Percentiles rank a stretch among this genome's conserved stretches.
These are phyloP conservation scores for Cyanoramphus novaezelandiae DNA, from an alignment of 2,113 vertebrate genomes.

Conservation along the genomic window DNA sequence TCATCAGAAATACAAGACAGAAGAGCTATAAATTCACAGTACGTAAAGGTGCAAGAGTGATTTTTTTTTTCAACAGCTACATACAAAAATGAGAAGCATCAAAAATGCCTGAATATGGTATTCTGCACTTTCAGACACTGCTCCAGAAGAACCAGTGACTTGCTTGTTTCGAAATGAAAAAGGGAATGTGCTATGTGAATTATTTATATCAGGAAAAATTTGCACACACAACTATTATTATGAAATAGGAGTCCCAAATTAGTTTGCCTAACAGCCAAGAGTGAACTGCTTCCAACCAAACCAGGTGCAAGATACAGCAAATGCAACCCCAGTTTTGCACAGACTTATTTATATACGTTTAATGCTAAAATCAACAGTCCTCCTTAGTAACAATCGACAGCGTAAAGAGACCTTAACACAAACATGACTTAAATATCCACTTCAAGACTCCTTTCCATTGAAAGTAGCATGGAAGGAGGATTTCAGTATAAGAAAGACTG, in stretches of 20 bases:
- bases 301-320: not conserved
- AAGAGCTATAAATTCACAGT: not conserved
- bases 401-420: not conserved
- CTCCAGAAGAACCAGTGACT: not conserved
- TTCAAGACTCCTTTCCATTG: not conserved
- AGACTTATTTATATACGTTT: not conserved
- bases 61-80: not conserved
- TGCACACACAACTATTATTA: not conserved
- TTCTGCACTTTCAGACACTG: not conserved
- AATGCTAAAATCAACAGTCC: not conserved
- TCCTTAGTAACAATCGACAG: not conserved
- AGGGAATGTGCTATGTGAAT: not conserved
- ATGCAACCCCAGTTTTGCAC: not conserved
- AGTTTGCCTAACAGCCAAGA: not conserved
- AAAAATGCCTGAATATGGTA: not conserved
- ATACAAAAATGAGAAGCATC: not conserved
- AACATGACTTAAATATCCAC: not conserved
- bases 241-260: not conserved
- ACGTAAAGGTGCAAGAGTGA: not conserved
- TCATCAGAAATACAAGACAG: not conserved
- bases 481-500: not conserved
- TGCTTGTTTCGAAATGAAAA: conserved; percentile 10
- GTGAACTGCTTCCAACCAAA: not conserved
- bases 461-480: not conserved
- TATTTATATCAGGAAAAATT: not conserved